These are phyloP conservation scores for Heliconius aoede DNA, from an alignment of 2,888 invertebrate genomes.

Conservation along the genomic window DNA sequence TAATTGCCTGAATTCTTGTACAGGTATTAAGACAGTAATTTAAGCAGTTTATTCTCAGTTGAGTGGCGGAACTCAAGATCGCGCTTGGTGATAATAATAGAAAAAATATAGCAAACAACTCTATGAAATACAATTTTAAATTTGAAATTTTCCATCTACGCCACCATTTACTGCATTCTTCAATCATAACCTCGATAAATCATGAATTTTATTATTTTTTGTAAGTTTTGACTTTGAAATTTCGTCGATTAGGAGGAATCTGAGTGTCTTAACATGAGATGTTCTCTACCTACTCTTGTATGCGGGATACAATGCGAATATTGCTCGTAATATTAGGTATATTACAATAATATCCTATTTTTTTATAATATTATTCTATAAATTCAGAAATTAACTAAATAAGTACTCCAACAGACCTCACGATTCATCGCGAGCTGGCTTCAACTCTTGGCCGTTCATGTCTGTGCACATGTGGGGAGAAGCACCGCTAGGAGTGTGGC, in stretches of 20 bases:
- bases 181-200: not conserved
- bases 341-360: too few relatives aligned
- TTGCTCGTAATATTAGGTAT: too few relatives aligned
- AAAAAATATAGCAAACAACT: not conserved
- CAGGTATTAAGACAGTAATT: too few relatives aligned
- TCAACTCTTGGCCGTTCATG: conserved; percentile 99
- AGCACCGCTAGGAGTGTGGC: conserved; percentile 96
- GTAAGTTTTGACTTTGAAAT: not conserved
- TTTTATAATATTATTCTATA: too few relatives aligned
- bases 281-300: too few relatives aligned
- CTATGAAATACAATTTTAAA: not conserved
- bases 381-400: not conserved
- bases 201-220: not conserved
- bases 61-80: too few relatives aligned
- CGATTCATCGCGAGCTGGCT: conserved; percentile 95
- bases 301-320: too few relatives aligned
- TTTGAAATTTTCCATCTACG: not conserved
- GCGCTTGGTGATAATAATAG: not conserved
- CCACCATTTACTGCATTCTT: conserved; percentile 1
- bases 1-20: too few relatives aligned
- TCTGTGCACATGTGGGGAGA: conserved; percentile 99
- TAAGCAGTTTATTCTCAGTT: too few relatives aligned
- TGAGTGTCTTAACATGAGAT: too few relatives aligned
- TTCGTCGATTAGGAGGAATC: too few relatives aligned
- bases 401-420: conserved; percentile 84